Evolutionary conservation across 2,797 vertebrate species (phyloP).

Genomic region (Botia kubotai): DNA sequence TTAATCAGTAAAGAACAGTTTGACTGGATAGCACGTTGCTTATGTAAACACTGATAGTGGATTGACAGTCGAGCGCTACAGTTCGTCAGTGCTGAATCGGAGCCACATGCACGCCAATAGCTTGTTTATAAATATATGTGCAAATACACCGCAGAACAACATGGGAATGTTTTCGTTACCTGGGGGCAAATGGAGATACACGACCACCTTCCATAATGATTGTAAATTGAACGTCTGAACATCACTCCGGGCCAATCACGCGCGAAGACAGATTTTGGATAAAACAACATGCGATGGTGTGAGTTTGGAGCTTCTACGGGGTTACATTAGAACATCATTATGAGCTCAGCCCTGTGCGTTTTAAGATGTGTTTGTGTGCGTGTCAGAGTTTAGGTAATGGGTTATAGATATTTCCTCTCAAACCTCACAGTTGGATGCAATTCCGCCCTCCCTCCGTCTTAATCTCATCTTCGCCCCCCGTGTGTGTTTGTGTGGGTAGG

Average conservation of each 20-base stretch:
- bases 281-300: background rate
- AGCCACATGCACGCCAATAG: slow-evolving; percentile 1
- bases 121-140: background rate
- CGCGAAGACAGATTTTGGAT: slow-evolving; percentile 17
- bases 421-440: background rate
- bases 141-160: slow-evolving; percentile 8
- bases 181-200: slow-evolving; percentile 9
- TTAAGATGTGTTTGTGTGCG: background rate
- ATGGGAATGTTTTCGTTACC: slow-evolving; percentile 13
- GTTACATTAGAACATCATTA: background rate
- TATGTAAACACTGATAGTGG: background rate
- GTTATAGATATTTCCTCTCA: background rate
- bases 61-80: slow-evolving; percentile 13
- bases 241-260: background rate
- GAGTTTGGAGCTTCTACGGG: background rate
- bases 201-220: background rate
- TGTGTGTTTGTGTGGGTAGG: slow-evolving; percentile 4
- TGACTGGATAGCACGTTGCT: background rate
- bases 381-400: background rate
- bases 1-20: slow-evolving; percentile 7
- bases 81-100: background rate
- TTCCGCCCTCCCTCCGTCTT: background rate
- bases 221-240: slow-evolving; percentile 13
- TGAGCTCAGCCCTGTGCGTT: background rate
- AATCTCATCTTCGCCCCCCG: slow-evolving; percentile 25